Conservation (phyloP, 1,140 invertebrate species). For the Achatina immaculata region DNA sequence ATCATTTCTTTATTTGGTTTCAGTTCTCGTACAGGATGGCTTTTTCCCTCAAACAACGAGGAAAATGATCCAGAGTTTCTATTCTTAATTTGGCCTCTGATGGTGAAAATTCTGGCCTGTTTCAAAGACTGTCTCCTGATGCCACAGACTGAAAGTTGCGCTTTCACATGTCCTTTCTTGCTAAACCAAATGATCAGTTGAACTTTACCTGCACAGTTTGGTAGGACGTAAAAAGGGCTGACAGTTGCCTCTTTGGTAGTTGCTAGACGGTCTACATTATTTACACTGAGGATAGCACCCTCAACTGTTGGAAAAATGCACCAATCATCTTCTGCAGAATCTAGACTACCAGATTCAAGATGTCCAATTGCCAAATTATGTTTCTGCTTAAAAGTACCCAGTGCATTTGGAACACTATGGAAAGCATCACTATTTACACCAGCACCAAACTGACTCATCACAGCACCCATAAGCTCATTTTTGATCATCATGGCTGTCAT, state of each 20-base stretch:
- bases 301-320: background rate
- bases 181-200: background rate
- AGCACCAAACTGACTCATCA: background rate
- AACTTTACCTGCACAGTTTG: background rate
- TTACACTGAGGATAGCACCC: background rate
- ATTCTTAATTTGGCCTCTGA: background rate
- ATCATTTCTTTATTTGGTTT: background rate
- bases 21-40: background rate
- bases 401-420: background rate
- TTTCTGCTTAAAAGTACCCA: background rate
- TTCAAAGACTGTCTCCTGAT: background rate
- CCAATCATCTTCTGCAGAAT: background rate
- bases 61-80: background rate
- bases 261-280: background rate
- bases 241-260: background rate
- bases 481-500: background rate
- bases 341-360: background rate
- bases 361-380: background rate
- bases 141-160: background rate
- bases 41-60: background rate
- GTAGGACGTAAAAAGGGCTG: background rate
- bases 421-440: background rate
- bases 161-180: background rate
- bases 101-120: background rate
- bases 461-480: background rate